phyloP scores from a whole-genome alignment of 2,888 invertebrate genomes.

The Branchipolynoe longqiensis region DNA sequence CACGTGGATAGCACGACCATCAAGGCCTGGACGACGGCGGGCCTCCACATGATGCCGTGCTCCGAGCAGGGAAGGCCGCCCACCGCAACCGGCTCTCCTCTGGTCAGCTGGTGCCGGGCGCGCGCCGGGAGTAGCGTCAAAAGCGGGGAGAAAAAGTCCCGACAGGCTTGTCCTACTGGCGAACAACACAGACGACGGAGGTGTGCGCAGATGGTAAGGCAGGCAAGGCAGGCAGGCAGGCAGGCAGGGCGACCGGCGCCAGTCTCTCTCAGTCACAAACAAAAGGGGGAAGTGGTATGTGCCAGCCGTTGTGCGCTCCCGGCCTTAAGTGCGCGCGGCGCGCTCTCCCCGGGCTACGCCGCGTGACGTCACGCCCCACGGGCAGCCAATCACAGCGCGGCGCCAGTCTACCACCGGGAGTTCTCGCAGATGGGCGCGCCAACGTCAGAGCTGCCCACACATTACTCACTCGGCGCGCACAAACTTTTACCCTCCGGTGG shows the following conservation, averaged over 20 bases:
- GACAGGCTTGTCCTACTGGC: too few species aligned
- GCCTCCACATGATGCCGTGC: slow-evolving; percentile 13
- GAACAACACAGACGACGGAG: too few species aligned
- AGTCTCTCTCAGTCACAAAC: neutral
- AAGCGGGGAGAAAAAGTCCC: neutral
- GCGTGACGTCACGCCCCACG: neutral
- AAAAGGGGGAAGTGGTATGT: neutral
- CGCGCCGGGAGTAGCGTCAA: neutral
- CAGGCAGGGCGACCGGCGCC: neutral
- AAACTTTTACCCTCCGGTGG: neutral
- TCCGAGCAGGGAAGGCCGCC: neutral
- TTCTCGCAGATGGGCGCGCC: neutral
- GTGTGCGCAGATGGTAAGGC: too few species aligned
- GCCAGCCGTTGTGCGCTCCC: neutral
- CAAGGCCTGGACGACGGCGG: slow-evolving; percentile 16
- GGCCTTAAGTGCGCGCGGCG: neutral
- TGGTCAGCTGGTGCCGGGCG: neutral
- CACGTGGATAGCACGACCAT: slow-evolving; percentile 3
- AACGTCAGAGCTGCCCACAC: neutral
- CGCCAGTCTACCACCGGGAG: neutral
- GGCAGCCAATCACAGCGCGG: slow-evolving; percentile 20
- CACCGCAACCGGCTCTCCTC: neutral
- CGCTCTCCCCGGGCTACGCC: too few species aligned
- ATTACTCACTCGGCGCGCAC: neutral
- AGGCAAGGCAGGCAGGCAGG: neutral